phyloP scores from a whole-genome alignment of 2,888 invertebrate genomes.

The Norana najaformis region DNA sequence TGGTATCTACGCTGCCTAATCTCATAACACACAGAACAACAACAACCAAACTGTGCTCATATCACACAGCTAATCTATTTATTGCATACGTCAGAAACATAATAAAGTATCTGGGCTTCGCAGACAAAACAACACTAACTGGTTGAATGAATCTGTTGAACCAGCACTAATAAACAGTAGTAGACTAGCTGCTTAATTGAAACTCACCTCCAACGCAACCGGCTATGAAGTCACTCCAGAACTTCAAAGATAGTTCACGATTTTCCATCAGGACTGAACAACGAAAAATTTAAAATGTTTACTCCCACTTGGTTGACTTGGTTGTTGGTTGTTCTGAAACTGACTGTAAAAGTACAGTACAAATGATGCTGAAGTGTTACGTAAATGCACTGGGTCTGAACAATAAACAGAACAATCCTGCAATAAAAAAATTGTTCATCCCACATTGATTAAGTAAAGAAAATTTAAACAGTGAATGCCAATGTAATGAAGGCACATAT shows the following conservation, averaged over 20 bases:
- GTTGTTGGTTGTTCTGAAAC: neutral
- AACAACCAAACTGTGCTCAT: neutral
- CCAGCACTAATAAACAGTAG: no score
- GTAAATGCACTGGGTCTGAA: neutral
- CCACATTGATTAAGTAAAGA: neutral
- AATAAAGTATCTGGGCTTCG: neutral
- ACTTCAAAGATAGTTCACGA: neutral
- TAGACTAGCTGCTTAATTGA: neutral
- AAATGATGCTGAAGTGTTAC: neutral
- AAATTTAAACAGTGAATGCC: no score
- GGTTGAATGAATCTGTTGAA: neutral
- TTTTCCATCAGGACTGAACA: neutral
- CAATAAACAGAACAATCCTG: neutral
- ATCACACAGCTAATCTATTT: neutral
- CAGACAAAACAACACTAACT: neutral
- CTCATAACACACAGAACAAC: neutral
- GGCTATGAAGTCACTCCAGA: conserved; percentile 29
- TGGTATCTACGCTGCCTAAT: no score
- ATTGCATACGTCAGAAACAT: neutral
- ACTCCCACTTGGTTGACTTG: no score
- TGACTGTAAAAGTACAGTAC: neutral
- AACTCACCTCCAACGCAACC: conserved; percentile 26
- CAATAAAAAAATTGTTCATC: neutral
- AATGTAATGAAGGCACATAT: neutral
- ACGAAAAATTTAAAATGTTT: neutral